These are phyloP conservation scores for Scortum barcoo DNA, from an alignment of 2,113 vertebrate genomes.

Conservation along the genomic window DNA sequence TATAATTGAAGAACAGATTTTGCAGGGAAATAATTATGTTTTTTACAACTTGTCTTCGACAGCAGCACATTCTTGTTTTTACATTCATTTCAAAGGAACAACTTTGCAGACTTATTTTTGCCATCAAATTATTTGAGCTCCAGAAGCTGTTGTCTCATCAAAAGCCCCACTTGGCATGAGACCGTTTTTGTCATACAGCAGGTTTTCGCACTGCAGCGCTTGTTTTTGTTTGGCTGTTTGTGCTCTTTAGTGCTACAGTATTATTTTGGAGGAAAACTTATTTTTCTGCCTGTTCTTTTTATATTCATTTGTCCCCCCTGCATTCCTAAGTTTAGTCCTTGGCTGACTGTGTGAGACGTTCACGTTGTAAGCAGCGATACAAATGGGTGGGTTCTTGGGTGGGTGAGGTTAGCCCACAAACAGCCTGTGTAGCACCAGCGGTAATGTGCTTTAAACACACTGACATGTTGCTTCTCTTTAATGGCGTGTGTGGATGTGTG, in stretches of 20 bases:
- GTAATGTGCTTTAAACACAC: slow-evolving; percentile 50
- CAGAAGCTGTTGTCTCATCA: slow-evolving; percentile 43
- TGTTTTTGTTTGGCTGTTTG: slow-evolving; percentile 36
- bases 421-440: slow-evolving; percentile 26
- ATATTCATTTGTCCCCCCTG: slow-evolving; percentile 5
- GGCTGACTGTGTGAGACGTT: slow-evolving; percentile 42
- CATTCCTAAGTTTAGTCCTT: slow-evolving; percentile 14
- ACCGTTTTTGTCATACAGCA: slow-evolving; percentile 12
- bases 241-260: not conserved
- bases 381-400: slow-evolving; percentile 15
- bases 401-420: slow-evolving; percentile 38
- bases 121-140: slow-evolving; percentile 23
- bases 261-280: slow-evolving; percentile 48
- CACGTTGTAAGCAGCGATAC: not conserved
- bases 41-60: slow-evolving; percentile 18
- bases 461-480: slow-evolving; percentile 43
- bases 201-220: slow-evolving; percentile 33
- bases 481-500: not conserved
- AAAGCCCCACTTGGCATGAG: slow-evolving; percentile 30
- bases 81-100: slow-evolving; percentile 40
- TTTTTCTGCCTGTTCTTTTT: slow-evolving; percentile 35
- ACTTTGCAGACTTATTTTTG: slow-evolving; percentile 33
- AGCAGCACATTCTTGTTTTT: slow-evolving; percentile 6
- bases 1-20: slow-evolving; percentile 2
- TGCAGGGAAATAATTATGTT: not conserved